A percentile compares a stretch with the other conserved stretches of the same genome.
These are phyloP conservation scores for Drosophila biarmipes DNA, from an alignment of 1,140 invertebrate genomes.

Conservation along the genomic window DNA sequence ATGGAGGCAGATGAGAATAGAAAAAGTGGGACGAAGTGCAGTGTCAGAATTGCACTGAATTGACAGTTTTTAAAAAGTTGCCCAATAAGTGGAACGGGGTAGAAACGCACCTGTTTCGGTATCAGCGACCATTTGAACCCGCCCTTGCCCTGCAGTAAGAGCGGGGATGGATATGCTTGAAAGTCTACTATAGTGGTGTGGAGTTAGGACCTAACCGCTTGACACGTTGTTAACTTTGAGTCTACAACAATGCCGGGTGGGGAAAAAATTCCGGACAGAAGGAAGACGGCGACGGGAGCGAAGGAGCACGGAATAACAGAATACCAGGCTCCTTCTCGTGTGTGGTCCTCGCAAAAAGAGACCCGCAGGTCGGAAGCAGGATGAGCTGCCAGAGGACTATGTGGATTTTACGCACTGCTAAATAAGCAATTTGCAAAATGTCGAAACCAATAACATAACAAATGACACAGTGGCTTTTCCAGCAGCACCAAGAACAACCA, in stretches of 20 bases:
- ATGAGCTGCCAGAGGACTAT: conserved; percentile 20
- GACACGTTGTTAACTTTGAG: conserved; percentile 55
- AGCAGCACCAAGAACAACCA: conserved; percentile 15
- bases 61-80: conserved; percentile 46
- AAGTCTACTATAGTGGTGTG: conserved; percentile 11
- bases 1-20: conserved; percentile 38
- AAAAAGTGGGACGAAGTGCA: background rate
- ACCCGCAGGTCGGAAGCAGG: conserved; percentile 7
- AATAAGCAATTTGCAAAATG: conserved; percentile 84
- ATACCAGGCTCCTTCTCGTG: conserved; percentile 34
- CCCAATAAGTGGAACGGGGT: conserved; percentile 37
- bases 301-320: conserved; percentile 39
- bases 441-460: conserved; percentile 83
- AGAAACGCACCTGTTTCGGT: conserved; percentile 20
- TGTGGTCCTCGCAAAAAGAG: conserved; percentile 29
- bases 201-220: conserved; percentile 42
- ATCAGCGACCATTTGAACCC: background rate
- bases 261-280: conserved; percentile 10
- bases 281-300: background rate
- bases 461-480: conserved; percentile 64
- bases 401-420: conserved; percentile 81
- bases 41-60: conserved; percentile 15
- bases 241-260: conserved; percentile 21
- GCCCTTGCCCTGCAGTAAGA: background rate
- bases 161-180: background rate